Conservation (phyloP, 2,797 vertebrate species). For the Prionace glauca region DNA sequence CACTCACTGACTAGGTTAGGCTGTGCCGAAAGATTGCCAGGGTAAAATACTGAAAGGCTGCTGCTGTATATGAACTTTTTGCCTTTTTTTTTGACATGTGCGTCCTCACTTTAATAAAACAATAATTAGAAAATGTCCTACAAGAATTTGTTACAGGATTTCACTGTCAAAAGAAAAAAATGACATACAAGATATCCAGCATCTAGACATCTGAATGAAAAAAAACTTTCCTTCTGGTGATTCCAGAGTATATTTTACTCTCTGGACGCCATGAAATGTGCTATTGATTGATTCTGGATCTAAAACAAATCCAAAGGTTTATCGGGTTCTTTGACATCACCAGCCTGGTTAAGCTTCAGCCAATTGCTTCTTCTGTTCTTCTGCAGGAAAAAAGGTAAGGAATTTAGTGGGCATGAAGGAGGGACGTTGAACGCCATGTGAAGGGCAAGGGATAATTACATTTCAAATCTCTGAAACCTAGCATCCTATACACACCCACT, state of each 20-base stretch:
- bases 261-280: neutral
- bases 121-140: neutral
- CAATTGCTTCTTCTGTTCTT: neutral
- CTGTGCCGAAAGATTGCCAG: neutral
- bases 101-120: neutral
- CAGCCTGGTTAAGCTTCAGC: neutral
- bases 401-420: neutral
- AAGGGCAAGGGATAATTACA: neutral
- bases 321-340: neutral
- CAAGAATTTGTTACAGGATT: neutral
- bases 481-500: too few species aligned
- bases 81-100: neutral
- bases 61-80: neutral
- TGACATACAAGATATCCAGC: neutral
- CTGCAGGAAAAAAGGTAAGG: neutral
- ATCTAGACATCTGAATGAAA: slow-evolving; percentile 8
- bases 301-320: neutral
- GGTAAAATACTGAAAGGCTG: neutral
- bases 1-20: neutral
- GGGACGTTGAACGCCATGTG: neutral
- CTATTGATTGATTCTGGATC: neutral
- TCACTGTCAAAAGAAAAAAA: neutral
- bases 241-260: neutral
- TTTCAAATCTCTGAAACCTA: neutral
- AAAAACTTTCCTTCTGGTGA: neutral